Percentiles rank a stretch among this genome's conserved stretches.
These are phyloP conservation scores for Oncorhynchus gorbuscha DNA, from an alignment of 2,113 vertebrate genomes.

Conservation along the genomic window DNA sequence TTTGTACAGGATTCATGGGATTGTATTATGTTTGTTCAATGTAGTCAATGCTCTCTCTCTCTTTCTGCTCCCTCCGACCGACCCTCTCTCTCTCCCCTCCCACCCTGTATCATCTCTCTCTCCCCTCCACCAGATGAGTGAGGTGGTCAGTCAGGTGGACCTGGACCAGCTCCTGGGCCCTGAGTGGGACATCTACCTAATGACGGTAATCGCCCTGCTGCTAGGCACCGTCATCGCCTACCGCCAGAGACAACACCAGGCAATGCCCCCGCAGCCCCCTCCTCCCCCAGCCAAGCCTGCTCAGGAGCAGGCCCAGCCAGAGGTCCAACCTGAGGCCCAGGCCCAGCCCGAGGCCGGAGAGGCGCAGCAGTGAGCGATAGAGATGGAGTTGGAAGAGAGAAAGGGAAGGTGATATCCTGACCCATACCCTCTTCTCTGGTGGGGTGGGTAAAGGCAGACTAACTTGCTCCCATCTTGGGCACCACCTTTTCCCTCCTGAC, in stretches of 20 bases:
- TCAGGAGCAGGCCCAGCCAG: constrained; percentile 47
- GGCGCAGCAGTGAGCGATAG: constrained; percentile 46
- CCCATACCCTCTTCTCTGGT: background rate
- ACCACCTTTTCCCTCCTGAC: constrained; percentile 25
- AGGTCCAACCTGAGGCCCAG: constrained; percentile 34
- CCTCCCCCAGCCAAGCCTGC: constrained; percentile 62
- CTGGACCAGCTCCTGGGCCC: constrained; percentile 95
- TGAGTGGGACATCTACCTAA: constrained; percentile 99
- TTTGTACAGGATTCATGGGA: background rate
- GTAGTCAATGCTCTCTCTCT: background rate
- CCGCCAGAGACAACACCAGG: constrained; percentile 92
- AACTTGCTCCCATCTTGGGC: constrained; percentile 36
- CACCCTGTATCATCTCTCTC: background rate
- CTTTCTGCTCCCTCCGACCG: no score
- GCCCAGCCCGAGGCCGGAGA: constrained; percentile 51
- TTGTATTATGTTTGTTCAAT: background rate
- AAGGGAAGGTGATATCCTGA: background rate
- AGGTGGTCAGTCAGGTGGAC: constrained; percentile 85
- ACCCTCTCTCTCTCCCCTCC: background rate
- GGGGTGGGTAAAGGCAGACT: constrained; percentile 22
- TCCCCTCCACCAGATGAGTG: constrained; percentile 78
- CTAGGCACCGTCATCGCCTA: constrained; percentile 96
- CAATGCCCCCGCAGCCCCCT: constrained; percentile 68
- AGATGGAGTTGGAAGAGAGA: constrained; percentile 28
- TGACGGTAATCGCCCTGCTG: constrained; percentile 94